phyloP scores from a whole-genome alignment of 1,140 invertebrate genomes.

The Anadara kagoshimensis region DNA sequence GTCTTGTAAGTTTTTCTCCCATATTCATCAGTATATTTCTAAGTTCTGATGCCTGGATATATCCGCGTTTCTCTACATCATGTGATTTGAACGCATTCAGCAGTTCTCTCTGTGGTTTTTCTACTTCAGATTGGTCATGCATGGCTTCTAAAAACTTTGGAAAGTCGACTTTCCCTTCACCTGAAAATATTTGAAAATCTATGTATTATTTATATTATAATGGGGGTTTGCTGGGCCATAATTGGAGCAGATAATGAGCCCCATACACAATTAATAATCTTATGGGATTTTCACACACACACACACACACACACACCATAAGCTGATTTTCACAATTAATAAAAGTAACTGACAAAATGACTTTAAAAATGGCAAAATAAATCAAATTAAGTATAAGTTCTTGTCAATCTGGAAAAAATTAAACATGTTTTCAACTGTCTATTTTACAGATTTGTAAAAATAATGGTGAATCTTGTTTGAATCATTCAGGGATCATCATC shows the following conservation, averaged over 20 bases:
- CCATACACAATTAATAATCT: no score
- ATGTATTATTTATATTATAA: not conserved
- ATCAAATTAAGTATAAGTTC: no score
- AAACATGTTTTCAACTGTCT: no score
- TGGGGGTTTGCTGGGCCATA: not conserved
- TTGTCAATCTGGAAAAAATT: no score
- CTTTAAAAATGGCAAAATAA: no score
- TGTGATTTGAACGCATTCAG: conserved; percentile 91
- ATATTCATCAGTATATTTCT: conserved; percentile 91
- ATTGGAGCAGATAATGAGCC: not conserved
- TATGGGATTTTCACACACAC: no score
- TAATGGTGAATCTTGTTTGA: no score
- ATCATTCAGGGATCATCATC: no score
- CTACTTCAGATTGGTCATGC: conserved; percentile 90
- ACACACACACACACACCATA: no score
- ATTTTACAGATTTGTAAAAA: no score
- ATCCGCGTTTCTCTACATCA: conserved; percentile 84
- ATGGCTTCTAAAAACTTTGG: conserved; percentile 96
- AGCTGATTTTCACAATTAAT: no score
- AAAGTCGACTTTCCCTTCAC: conserved; percentile 94
- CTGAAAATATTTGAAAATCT: conserved; percentile 14
- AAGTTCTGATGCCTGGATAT: conserved; percentile 87
- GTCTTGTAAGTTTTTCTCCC: conserved; percentile 92
- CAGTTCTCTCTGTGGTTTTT: conserved; percentile 92
- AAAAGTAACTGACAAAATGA: no score